Percentiles rank a stretch among this genome's conserved stretches.
Conservation (phyloP, 2,797 vertebrate species). For the Varecia variegata region DNA sequence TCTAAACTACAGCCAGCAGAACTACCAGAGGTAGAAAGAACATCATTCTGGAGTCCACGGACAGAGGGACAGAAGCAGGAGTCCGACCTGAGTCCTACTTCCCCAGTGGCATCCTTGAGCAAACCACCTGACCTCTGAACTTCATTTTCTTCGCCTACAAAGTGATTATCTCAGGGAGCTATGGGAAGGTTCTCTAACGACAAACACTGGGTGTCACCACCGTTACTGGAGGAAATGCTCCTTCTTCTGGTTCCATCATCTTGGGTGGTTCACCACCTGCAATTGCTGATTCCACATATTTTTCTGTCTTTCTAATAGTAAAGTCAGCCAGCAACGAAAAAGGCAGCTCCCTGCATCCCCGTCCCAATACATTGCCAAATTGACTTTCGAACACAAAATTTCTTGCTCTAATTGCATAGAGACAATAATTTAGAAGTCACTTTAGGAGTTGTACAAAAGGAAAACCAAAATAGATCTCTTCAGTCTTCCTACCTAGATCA, state of each 20-base stretch:
- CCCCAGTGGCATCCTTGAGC: neutral
- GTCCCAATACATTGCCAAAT: neutral
- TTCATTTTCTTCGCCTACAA: neutral
- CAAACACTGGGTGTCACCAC: neutral
- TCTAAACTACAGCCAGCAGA: neutral
- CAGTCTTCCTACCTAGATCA: neutral
- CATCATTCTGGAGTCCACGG: neutral
- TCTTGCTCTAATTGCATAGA: neutral
- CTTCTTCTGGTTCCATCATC: neutral
- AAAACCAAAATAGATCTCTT: neutral
- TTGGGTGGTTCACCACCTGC: neutral
- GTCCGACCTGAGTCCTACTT: neutral
- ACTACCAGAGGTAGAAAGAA: neutral
- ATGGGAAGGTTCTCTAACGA: neutral
- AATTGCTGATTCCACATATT: neutral
- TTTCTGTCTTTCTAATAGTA: neutral
- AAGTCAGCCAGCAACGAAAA: neutral
- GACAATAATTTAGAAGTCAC: neutral
- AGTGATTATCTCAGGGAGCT: neutral
- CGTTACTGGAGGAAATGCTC: neutral
- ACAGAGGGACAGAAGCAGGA: neutral
- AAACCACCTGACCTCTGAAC: neutral
- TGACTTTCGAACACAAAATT: neutral
- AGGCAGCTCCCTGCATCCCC: neutral
- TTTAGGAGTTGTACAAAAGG: neutral